These are phyloP conservation scores for Deroplatys truncata DNA, from an alignment of 2,888 invertebrate genomes.

Conservation along the genomic window DNA sequence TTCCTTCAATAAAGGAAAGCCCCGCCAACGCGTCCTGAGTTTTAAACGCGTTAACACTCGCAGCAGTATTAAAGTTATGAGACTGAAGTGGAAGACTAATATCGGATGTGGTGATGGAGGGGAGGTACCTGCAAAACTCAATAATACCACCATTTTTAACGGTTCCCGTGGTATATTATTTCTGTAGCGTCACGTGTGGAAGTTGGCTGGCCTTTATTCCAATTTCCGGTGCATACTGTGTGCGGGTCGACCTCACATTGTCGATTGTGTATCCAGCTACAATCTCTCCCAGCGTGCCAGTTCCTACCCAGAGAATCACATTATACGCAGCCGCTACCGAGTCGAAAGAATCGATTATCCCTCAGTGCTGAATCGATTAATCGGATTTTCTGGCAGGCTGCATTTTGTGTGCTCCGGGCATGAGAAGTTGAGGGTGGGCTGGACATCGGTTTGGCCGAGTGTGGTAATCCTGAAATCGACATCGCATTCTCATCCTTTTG, in stretches of 20 bases:
- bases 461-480: background rate
- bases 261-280: background rate
- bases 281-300: background rate
- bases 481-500: background rate
- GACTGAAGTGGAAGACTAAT: background rate
- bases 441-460: background rate
- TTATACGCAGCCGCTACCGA: background rate
- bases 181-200: background rate
- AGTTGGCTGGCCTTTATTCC: background rate
- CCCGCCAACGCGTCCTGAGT: background rate
- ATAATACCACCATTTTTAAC: background rate
- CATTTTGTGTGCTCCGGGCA: background rate
- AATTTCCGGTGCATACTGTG: background rate
- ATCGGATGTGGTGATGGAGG: background rate
- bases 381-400: slow-evolving; percentile 20
- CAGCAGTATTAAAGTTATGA: too few species aligned
- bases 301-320: background rate
- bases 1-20: background rate
- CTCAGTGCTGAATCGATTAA: slow-evolving; percentile 20
- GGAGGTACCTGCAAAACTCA: background rate
- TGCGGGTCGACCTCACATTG: background rate
- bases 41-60: background rate
- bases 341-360: slow-evolving; percentile 16
- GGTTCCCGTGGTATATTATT: background rate
- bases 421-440: background rate